Base-by-base conservation (phyloP, 64 coral and sea anemone genomes). In the Catalaphyllia jardinei region DNA sequence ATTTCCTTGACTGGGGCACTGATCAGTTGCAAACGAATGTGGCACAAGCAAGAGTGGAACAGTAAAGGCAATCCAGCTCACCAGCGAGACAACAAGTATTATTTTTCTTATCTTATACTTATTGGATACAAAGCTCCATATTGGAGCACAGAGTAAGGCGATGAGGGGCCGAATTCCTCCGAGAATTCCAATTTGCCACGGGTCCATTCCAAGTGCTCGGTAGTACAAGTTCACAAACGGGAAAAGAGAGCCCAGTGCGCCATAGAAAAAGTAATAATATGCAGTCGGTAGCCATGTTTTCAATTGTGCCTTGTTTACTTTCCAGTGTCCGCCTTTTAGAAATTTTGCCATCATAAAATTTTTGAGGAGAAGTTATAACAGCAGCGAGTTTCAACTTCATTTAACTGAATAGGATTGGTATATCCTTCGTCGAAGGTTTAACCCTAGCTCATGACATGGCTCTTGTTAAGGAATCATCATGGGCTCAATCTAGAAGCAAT, bases 191-290 rank as follows among this genome's bases (percentile, higher is more conserved):
- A 96, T 96, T 29, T 96, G 94, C 94, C 94, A 96, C 1, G 94
- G 91, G 8, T 93, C 75, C 24, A 93, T 75, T 25, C 94, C 94
- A 51, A 96, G 27, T 17, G 88, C 87, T 77, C 91, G 76, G 39
- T 93, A 96, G 67, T 93, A 96, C 61, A 96, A 39, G 57, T 93
- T 96, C 31, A 96, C 74, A 16, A 96, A 96, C 1, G 94, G 94
- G 17, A 96, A 91, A 0, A 96, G 83, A 18, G 94, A 93, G 0
- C 94, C 94, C 9, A 96, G 30, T 11, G 94, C 91, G 12, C 91
- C 92, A 81, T 88, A 96, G 82, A 96, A 96, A 42, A 96, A 83
- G 71, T 93, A 96, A 31, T 96, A 93, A 93, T 96, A 96, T 0
- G 71, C 88, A 18, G 73, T 96, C 0, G 94, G 94, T 22, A 96